These are phyloP conservation scores for Capra hircus DNA, from an alignment of 2,113 vertebrate genomes.

Conservation along the genomic window DNA sequence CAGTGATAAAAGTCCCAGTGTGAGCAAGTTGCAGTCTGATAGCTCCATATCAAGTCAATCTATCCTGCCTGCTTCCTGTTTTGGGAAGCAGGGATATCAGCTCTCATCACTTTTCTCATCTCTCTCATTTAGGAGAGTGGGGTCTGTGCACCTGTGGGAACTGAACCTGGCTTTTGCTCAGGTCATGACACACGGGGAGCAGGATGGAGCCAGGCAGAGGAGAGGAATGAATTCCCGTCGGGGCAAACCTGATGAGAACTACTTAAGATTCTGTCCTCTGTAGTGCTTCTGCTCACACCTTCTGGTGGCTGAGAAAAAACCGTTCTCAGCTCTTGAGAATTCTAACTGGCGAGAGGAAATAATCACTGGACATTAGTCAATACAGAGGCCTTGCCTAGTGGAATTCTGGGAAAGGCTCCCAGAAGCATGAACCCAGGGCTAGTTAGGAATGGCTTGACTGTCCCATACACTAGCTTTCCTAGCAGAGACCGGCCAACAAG, in stretches of 20 bases:
- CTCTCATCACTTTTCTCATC: conserved; percentile 70
- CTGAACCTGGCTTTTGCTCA: conserved; percentile 62
- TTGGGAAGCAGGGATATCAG: conserved; percentile 62
- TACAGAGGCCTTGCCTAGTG: neutral
- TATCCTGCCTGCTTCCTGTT: conserved; percentile 76
- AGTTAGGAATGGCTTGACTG: neutral
- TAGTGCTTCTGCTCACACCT: neutral
- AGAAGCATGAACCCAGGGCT: neutral
- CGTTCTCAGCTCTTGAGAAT: neutral
- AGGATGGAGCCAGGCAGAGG: neutral
- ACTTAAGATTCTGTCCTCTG: neutral
- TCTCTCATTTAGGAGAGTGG: conserved; percentile 50
- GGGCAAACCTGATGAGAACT: conserved; percentile 24
- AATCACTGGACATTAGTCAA: neutral
- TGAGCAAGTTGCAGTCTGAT: conserved; percentile 68
- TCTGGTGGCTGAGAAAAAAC: neutral
- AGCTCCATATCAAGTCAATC: conserved; percentile 77
- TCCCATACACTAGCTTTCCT: neutral
- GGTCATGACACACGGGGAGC: conserved; percentile 26
- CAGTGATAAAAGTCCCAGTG: conserved; percentile 65
- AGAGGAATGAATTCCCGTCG: neutral
- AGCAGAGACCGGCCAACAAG: neutral
- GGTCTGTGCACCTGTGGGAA: conserved; percentile 64
- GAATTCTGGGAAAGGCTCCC: neutral
- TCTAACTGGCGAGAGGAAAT: neutral